Evolutionary conservation across 2,888 invertebrate species (phyloP).

Genomic region (Lasioglossum malachurum): DNA sequence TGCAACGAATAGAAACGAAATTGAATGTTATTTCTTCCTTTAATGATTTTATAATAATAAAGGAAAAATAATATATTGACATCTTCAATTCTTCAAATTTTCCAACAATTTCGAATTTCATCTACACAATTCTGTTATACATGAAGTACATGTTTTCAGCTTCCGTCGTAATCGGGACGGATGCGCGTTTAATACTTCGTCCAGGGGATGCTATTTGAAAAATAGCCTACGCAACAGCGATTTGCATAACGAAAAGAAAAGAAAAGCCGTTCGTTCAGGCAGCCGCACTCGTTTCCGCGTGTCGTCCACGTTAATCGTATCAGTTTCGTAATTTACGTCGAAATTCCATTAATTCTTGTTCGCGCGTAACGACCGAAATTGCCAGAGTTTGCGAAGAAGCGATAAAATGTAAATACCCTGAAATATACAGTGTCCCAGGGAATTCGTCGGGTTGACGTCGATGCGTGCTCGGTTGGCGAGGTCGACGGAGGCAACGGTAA

Average conservation of each 20-base stretch:
- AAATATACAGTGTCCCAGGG: slow-evolving; percentile 73
- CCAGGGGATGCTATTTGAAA: not conserved
- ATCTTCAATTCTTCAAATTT: too few relatives aligned
- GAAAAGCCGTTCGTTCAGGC: not conserved
- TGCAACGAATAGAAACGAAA: too few relatives aligned
- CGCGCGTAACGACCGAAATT: slow-evolving; percentile 59
- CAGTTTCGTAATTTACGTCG: slow-evolving; percentile 54
- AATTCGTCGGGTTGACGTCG: slow-evolving; percentile 67
- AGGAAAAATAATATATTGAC: too few relatives aligned
- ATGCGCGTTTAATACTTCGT: not conserved
- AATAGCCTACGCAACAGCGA: not conserved
- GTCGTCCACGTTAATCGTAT: slow-evolving; percentile 55
- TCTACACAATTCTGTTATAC: too few relatives aligned
- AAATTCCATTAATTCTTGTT: slow-evolving; percentile 36
- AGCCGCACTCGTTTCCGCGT: not conserved
- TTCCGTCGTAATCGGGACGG: too few relatives aligned
- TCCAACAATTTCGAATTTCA: too few relatives aligned
- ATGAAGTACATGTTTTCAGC: too few relatives aligned
- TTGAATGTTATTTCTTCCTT: too few relatives aligned
- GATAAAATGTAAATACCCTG: slow-evolving; percentile 78
- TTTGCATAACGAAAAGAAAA: not conserved
- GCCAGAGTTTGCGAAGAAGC: slow-evolving; percentile 69
- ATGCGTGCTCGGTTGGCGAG: slow-evolving; percentile 33
- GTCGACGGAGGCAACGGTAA: slow-evolving; percentile 59
- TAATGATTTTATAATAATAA: too few relatives aligned